Evolutionary conservation across 2,888 invertebrate genomes (phyloP).

Genomic region (Drosophila algonquin): DNA sequence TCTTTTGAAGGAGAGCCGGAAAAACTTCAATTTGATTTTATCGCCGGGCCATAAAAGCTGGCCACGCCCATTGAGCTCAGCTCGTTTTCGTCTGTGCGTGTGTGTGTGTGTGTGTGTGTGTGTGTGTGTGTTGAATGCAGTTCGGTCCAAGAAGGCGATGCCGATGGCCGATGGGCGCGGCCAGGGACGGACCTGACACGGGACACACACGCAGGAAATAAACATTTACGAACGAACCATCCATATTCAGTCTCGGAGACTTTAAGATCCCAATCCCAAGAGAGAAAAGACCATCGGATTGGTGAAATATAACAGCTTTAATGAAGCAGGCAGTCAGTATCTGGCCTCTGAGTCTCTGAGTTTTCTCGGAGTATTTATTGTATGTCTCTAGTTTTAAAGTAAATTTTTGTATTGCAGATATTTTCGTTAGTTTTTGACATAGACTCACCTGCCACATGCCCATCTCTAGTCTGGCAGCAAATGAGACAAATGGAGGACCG

Average conservation of each 20-base stretch:
- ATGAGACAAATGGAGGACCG: background rate
- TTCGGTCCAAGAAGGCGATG: constrained; percentile 17
- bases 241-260: background rate
- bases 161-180: background rate
- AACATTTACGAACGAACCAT: background rate
- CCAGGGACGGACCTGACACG: background rate
- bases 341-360: no score
- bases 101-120: background rate
- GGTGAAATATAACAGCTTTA: background rate
- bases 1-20: constrained; percentile 10
- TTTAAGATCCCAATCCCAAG: background rate
- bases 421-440: no score
- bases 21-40: constrained; percentile 66
- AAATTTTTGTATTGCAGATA: no score
- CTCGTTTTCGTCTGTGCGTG: constrained; percentile 11
- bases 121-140: constrained; percentile 38
- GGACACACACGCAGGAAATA: constrained; percentile 18
- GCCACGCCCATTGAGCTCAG: constrained; percentile 11
- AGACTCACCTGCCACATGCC: background rate
- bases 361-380: no score
- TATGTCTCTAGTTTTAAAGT: no score
- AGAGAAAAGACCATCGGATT: background rate
- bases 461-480: background rate
- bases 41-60: constrained; percentile 55
- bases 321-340: background rate